These are phyloP conservation scores for Neosilurus hyrtlii DNA, from an alignment of 2,797 vertebrate species.

Conservation along the genomic window DNA sequence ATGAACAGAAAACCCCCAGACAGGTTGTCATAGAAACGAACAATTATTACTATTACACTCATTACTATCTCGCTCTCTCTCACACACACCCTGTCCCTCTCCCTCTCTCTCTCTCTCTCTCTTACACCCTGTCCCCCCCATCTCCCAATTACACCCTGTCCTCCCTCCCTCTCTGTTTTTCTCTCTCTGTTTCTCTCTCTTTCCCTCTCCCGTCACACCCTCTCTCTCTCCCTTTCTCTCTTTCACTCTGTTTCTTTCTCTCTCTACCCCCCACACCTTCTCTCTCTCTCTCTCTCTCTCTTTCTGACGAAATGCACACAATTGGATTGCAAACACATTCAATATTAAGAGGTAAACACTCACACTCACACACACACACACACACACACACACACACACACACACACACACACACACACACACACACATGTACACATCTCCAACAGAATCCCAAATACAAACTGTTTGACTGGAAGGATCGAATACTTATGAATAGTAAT, in stretches of 20 bases:
- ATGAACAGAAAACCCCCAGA: conserved; percentile 18
- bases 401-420: not conserved
- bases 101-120: not conserved
- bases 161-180: too few relatives aligned
- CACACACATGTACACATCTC: not conserved
- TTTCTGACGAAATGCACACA: conserved; percentile 18
- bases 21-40: conserved; percentile 42
- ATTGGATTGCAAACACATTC: not conserved
- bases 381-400: conserved; percentile 4
- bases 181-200: too few relatives aligned
- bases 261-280: not conserved
- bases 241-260: too few relatives aligned
- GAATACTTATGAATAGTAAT: not conserved
- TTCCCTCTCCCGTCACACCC: too few relatives aligned
- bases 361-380: conserved; percentile 7
- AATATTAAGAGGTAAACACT: conserved; percentile 15
- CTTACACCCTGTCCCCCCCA: too few relatives aligned
- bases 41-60: conserved; percentile 29
- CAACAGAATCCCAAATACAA: not conserved
- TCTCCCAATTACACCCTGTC: too few relatives aligned
- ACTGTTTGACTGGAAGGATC: not conserved
- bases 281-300: conserved; percentile 12
- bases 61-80: conserved; percentile 33
- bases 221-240: too few relatives aligned
- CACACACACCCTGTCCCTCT: not conserved